Conservation (phyloP, 2,888 invertebrate species). For the Euplagia quadripunctaria region DNA sequence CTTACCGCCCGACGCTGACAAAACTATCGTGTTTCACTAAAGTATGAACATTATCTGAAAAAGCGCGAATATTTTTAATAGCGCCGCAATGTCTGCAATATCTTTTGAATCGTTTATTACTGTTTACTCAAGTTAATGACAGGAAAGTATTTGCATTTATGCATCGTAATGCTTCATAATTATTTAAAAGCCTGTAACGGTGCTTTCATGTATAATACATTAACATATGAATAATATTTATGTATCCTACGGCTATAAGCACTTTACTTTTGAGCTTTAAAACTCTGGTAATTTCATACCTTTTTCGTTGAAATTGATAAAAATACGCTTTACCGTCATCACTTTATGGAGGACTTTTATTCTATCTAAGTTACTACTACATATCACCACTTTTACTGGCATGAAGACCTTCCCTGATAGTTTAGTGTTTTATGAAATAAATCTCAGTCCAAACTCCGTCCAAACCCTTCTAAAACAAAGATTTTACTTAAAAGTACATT, state of each 20-base stretch:
- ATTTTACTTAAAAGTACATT: slow-evolving; percentile 10
- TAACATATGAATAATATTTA: not conserved
- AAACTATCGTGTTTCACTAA: slow-evolving; percentile 53
- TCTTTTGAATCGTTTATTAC: slow-evolving; percentile 48
- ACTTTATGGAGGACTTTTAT: too few relatives aligned
- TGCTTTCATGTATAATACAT: not conserved
- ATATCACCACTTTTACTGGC: too few relatives aligned
- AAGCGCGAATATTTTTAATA: slow-evolving; percentile 47
- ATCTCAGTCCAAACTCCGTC: not conserved
- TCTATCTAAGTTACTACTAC: too few relatives aligned
- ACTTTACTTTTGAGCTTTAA: not conserved
- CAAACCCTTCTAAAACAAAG: not conserved
- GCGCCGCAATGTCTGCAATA: slow-evolving; percentile 26
- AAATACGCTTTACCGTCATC: too few relatives aligned
- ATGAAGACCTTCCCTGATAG: not conserved
- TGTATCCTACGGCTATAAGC: not conserved
- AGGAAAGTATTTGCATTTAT: slow-evolving; percentile 28
- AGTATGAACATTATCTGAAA: slow-evolving; percentile 48
- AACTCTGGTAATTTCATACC: not conserved
- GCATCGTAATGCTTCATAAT: slow-evolving; percentile 13
- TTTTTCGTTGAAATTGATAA: too few relatives aligned
- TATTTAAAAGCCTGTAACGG: not conserved
- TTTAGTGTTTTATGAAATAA: not conserved
- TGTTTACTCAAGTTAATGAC: slow-evolving; percentile 35
- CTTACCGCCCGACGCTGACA: slow-evolving; percentile 37